These are phyloP conservation scores for Caenorhabditis sp. DNA, from an alignment of 2,888 invertebrate species.

Conservation along the genomic window DNA sequence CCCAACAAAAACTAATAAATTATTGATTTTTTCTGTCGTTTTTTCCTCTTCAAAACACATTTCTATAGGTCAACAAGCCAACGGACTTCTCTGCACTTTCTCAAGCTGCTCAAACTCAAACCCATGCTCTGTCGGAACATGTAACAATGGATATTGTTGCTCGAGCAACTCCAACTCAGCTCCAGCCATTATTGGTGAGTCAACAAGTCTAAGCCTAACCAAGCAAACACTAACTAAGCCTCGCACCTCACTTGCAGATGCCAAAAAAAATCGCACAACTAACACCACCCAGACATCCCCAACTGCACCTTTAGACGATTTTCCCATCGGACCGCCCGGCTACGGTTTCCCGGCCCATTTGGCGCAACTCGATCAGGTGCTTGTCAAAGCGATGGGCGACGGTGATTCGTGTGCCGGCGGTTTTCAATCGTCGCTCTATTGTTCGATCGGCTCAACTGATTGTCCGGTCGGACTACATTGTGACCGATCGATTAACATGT, in stretches of 20 bases:
- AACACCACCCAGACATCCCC: conserved; percentile 9
- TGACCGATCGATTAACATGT: conserved; percentile 53
- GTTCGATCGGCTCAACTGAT: conserved; percentile 39
- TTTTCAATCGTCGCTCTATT: conserved; percentile 53
- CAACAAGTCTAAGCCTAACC: conserved; percentile 17
- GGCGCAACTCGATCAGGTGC: conserved; percentile 57
- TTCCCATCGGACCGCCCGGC: conserved; percentile 62
- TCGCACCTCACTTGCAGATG: not conserved
- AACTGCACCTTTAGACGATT: conserved; percentile 39
- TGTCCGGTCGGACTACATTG: conserved; percentile 68
- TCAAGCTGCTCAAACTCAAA: conserved; percentile 64
- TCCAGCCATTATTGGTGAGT: conserved; percentile 49
- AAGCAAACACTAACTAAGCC: conserved; percentile 20
- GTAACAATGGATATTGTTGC: conserved; percentile 70
- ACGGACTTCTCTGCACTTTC: conserved; percentile 67
- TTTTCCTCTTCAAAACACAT: not conserved
- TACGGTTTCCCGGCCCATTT: conserved; percentile 60
- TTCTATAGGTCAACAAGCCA: conserved; percentile 39
- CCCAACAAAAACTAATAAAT: conserved; percentile 2
- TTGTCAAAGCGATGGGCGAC: conserved; percentile 63
- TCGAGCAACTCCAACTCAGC: conserved; percentile 37
- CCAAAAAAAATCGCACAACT: conserved; percentile 6
- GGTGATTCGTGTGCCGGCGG: conserved; percentile 63
- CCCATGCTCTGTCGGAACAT: conserved; percentile 66
- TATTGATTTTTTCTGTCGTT: not conserved